phyloP scores from a whole-genome alignment of 2,888 invertebrate species.

The Leptogaster cylindrica region DNA sequence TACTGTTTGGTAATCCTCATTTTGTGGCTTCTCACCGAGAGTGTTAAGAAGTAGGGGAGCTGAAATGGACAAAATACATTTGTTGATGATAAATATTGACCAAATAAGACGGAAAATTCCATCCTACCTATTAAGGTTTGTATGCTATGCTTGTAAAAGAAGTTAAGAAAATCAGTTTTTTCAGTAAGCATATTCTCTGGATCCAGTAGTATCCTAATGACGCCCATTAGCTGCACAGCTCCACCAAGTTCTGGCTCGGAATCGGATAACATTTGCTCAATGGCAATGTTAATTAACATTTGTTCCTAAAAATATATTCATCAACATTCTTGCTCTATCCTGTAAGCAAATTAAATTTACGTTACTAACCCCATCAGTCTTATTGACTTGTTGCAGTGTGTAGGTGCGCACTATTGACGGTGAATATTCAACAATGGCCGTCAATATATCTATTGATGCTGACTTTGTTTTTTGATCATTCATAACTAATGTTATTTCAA shows the following conservation, averaged over 20 bases:
- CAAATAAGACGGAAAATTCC: background rate
- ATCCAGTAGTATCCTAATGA: conserved; percentile 89
- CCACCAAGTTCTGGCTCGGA: conserved; percentile 96
- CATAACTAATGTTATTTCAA: conserved; percentile 89
- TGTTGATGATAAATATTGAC: conserved; percentile 3
- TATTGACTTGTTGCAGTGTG: conserved; percentile 87
- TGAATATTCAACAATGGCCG: conserved; percentile 97
- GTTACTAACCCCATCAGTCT: conserved; percentile 80
- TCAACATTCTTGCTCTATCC: background rate
- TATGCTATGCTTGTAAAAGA: conserved; percentile 98
- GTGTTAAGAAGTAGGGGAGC: conserved; percentile 95
- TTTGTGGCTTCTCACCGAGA: conserved; percentile 83
- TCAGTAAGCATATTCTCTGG: conserved; percentile 99
- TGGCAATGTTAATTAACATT: conserved; percentile 92
- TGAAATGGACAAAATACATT: conserved; percentile 53
- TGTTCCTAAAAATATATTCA: conserved; percentile 73
- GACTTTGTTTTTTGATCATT: conserved; percentile 94
- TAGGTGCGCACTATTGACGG: conserved; percentile 97
- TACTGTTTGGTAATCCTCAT: conserved; percentile 96
- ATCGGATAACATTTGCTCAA: conserved; percentile 98
- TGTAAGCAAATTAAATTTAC: background rate
- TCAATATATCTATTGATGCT: conserved; percentile 97
- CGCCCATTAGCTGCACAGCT: conserved; percentile 95
- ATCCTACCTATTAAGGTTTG: conserved; percentile 87
- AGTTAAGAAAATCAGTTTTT: conserved; percentile 96